Base-by-base conservation (phyloP, 2,113 vertebrate species). In the Tyto alba region DNA sequence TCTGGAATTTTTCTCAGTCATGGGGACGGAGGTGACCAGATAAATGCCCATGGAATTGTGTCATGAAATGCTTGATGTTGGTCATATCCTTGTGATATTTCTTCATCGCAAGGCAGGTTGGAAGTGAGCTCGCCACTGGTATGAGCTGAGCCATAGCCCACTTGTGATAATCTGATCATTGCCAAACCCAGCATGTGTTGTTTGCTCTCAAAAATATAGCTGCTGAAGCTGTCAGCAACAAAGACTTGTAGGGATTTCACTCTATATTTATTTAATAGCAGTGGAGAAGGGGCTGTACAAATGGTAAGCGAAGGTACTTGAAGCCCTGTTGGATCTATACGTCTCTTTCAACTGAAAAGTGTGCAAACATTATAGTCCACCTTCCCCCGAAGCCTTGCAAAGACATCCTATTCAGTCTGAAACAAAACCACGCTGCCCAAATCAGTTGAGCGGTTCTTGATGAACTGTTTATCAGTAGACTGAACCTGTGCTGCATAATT, bases 401-500 rank as follows among this genome's bases (percentile, higher is more conserved):
- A 89, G 77, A 38, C 19, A 32, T 78, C 80, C 78, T 36, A 59
- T 89, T 92, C 45, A 47, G 29, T 47, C 62, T 89, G 84, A 89
- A 90, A 77, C 69, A 82, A 90, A 93, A 48, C 40, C 2, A 29
- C 71, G 64, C 83, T 72, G 69, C 68, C 47, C 69, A 67, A n/a
- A 86, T 93, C 64, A 64, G 36, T 18, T 63, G 64, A 88, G 79
- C 1, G 0, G 18, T 81, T 90, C 56, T 93, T 96, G 86, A 89
- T 80, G 89, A 91, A 68, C 60, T 53, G 16, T 56, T 89, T 81
- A 80, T 93, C 67, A 30, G 77, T 71, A 87, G 72, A 13, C 76
- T 81, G 76, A 87, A 90, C 92, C 80, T 57, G 45, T 87, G 83
- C 66, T 87, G 81, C 62, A 26, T 93, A 94, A 90, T 32, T 93